A percentile compares a stretch with the other conserved stretches of the same genome.
phyloP scores from a whole-genome alignment of 2,888 invertebrate species.

The Heliconius aoede region DNA sequence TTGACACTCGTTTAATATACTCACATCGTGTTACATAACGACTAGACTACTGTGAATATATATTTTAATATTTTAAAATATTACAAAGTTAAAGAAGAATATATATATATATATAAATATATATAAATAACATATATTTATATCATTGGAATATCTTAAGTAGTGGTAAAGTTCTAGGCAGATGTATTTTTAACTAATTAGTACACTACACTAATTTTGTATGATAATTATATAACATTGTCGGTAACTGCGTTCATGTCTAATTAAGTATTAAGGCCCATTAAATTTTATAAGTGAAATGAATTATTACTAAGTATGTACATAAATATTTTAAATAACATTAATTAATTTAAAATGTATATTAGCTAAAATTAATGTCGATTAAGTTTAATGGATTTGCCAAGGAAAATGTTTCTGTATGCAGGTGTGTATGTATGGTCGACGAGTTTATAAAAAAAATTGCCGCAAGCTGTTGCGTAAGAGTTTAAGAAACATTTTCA shows the following conservation, averaged over 20 bases:
- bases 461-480: neutral
- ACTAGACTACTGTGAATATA: neutral
- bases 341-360: neutral
- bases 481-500: neutral
- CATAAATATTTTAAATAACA: neutral
- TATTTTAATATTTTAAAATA: neutral
- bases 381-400: neutral
- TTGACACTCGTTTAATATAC: constrained; percentile 18
- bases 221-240: neutral
- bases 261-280: constrained; percentile 1
- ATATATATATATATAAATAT: no score
- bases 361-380: neutral
- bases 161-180: neutral
- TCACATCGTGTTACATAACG: constrained; percentile 17
- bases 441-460: neutral
- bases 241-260: neutral
- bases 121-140: no score
- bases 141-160: neutral
- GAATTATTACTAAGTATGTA: neutral
- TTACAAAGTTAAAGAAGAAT: neutral
- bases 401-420: neutral
- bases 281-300: neutral
- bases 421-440: neutral
- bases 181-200: constrained; percentile 1
- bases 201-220: neutral